Evolutionary conservation across 2,113 vertebrate genomes (phyloP), one percentile per base, ranked within the genome.

Genomic region (Urocolius indicus): DNA sequence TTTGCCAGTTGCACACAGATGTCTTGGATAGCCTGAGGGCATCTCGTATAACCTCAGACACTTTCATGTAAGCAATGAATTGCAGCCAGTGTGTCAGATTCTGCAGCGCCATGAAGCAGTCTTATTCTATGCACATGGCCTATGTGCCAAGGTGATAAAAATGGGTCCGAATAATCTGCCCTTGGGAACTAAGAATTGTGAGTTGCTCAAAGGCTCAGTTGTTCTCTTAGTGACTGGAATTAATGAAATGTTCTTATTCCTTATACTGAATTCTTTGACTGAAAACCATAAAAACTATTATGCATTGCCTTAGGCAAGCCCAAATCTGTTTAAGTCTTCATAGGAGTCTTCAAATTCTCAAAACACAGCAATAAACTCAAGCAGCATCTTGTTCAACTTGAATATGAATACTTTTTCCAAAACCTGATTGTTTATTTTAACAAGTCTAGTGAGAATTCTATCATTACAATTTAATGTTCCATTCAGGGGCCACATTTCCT

Each of bases 201-300:
- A 85, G 9, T 13, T n/a, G 22, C 19, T 91, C 30, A 57, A 84
- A 81, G 38, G 38, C 11, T 75, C 95, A 84, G 84, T 41, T 91
- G 67, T 93, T 93, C 90, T 85, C 81, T 80, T 78, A 75, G n/a
- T 92, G 66, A 93, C 52, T 74, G 49, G 84, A 59, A 89, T 94
- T 91, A 89, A 77, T 72, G 27, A 87, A 94, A 63, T 30, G 7
- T 85, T 96, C 58, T 92, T 82, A 80, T 12, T 87, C 51, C 26
- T 89, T 14, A 34, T 49, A 54, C 29, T 93, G 75, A 96, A 86
- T 92, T 92, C 32, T 87, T 95, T 73, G 41, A 94, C 75, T 69
- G 48, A 85, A 95, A 98, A 54, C 27, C 32, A 88, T 83, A 92
- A 95, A 93, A 95, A 63, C 2, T 38, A 88, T 87, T 93, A 92